A percentile compares a stretch with the other conserved stretches of the same genome.
Evolutionary conservation across 2,797 vertebrate genomes (phyloP).

Genomic region (Gymnodraco acuticeps): DNA sequence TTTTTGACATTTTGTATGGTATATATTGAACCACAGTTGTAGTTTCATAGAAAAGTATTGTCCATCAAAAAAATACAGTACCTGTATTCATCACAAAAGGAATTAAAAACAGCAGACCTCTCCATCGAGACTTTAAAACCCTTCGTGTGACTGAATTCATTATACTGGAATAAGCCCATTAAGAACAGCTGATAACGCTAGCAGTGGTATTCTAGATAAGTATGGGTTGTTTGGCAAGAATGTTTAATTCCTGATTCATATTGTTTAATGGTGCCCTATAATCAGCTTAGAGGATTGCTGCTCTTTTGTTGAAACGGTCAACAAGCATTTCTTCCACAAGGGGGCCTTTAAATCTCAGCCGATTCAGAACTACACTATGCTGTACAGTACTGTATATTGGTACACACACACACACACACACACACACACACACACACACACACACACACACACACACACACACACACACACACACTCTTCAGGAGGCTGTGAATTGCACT

Average conservation of each 20-base stretch:
- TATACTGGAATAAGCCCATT: conserved; percentile 64
- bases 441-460: neutral
- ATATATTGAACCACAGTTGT: neutral
- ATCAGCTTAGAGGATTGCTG: conserved; percentile 71
- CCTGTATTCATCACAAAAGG: neutral
- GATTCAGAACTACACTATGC: conserved; percentile 11
- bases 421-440: conserved; percentile 23
- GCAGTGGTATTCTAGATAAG: conserved; percentile 34
- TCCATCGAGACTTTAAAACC: conserved; percentile 35
- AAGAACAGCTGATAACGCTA: conserved; percentile 57
- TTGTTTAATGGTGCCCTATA: conserved; percentile 74
- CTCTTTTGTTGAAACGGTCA: conserved; percentile 48
- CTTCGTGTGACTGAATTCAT: conserved; percentile 55
- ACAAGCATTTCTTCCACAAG: conserved; percentile 75
- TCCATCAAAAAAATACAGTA: neutral
- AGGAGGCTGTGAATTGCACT: conserved; percentile 42
- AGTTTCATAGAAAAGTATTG: neutral
- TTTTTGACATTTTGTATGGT: neutral
- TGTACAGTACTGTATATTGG: conserved; percentile 15
- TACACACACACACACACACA: conserved; percentile 12
- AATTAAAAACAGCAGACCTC: conserved; percentile 33
- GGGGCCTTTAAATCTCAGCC: conserved; percentile 54
- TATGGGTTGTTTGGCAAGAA: conserved; percentile 61
- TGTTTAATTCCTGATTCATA: conserved; percentile 67
- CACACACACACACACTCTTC: conserved; percentile 14